Conservation (phyloP, 2,797 vertebrate species). For the Peromyscus melanophrys region DNA sequence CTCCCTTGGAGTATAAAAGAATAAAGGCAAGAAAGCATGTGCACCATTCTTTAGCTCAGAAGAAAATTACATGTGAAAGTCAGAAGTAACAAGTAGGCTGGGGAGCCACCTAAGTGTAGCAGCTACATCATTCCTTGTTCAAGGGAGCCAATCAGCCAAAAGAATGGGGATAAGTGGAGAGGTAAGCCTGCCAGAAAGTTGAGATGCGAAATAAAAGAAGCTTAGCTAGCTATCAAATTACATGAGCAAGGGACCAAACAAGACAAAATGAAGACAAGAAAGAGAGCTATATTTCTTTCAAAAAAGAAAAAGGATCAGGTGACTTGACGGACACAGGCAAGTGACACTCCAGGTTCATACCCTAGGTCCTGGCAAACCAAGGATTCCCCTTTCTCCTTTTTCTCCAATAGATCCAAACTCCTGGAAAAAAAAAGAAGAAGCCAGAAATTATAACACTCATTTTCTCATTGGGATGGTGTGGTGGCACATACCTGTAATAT, state of each 20-base stretch:
- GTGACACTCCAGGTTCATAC: slow-evolving; percentile 88
- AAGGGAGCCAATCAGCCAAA: slow-evolving; percentile 34
- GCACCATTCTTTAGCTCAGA: slow-evolving; percentile 39
- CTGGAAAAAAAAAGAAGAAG: slow-evolving; percentile 87
- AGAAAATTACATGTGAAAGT: slow-evolving; percentile 30
- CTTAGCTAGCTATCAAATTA: slow-evolving; percentile 28
- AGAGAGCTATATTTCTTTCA: neutral
- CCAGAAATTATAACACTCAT: slow-evolving; percentile 40
- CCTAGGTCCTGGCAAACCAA: slow-evolving; percentile 94
- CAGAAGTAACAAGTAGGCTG: slow-evolving; percentile 2
- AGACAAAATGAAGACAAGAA: neutral
- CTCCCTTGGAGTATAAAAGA: slow-evolving; percentile 26
- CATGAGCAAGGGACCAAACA: slow-evolving; percentile 34
- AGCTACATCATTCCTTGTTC: slow-evolving; percentile 39
- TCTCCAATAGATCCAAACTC: slow-evolving; percentile 91
- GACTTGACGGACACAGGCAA: slow-evolving; percentile 38
- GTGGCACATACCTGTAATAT: neutral
- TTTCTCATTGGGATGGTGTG: neutral
- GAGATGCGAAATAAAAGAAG: slow-evolving; percentile 66
- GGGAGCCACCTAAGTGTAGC: neutral
- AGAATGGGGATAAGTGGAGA: slow-evolving; percentile 34
- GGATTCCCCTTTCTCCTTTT: slow-evolving; percentile 95
- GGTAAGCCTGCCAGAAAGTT: neutral
- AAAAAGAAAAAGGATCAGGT: slow-evolving; percentile 10
- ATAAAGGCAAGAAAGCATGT: slow-evolving; percentile 41